These are phyloP conservation scores for Tachystola acroxantha DNA, from an alignment of 2,888 invertebrate species.

Conservation along the genomic window DNA sequence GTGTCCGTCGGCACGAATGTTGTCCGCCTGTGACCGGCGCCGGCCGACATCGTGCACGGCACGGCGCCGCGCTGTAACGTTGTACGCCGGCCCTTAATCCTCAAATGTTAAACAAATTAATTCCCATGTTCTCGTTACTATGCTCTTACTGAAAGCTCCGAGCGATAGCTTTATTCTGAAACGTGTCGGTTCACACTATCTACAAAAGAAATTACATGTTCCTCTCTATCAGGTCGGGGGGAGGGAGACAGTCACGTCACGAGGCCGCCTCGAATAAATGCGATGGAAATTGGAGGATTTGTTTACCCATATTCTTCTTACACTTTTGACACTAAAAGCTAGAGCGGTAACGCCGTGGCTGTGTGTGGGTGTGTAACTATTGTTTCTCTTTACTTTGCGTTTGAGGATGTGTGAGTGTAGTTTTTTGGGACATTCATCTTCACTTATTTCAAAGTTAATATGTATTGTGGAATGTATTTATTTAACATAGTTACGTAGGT, in stretches of 20 bases:
- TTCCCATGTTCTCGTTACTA: too few relatives aligned
- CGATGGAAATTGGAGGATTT: conserved; percentile 79
- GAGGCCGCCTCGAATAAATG: conserved; percentile 69
- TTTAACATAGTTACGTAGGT: too few relatives aligned
- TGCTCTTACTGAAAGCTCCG: too few relatives aligned
- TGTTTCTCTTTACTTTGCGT: conserved; percentile 34
- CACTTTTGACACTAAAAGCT: conserved; percentile 78
- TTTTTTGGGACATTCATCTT: conserved; percentile 1
- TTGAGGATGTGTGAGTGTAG: conserved; percentile 11
- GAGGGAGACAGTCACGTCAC: conserved; percentile 50
- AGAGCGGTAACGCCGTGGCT: conserved; percentile 36
- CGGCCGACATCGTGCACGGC: too few relatives aligned
- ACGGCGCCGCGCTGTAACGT: too few relatives aligned
- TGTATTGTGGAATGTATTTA: too few relatives aligned
- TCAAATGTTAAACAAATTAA: too few relatives aligned
- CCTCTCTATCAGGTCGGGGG: conserved; percentile 41
- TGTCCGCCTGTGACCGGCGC: too few relatives aligned
- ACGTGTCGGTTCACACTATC: conserved; percentile 67
- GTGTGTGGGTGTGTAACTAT: conserved; percentile 35
- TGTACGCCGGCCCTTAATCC: too few relatives aligned
- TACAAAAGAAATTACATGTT: conserved; percentile 72
- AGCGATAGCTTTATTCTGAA: too few relatives aligned
- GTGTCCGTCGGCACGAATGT: too few relatives aligned
- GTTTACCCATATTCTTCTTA: conserved; percentile 78
- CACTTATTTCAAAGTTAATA: too few relatives aligned